Evolutionary conservation across 2,113 vertebrate genomes (phyloP).

Genomic region (Anoplopoma fimbria): DNA sequence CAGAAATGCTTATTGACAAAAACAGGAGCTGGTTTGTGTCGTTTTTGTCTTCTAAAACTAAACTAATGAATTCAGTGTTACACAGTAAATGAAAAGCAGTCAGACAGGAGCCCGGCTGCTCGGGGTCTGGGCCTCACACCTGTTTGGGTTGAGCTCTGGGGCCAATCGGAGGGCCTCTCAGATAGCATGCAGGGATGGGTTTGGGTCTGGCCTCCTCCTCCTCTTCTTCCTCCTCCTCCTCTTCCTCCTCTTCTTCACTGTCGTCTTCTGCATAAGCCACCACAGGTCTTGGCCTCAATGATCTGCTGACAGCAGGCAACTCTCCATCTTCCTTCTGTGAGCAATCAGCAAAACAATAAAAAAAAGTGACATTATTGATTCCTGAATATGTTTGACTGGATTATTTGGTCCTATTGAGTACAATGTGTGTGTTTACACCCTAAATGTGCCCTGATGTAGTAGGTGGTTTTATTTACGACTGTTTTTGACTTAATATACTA

Average conservation of each 20-base stretch:
- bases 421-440: too few relatives aligned
- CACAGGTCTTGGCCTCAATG: conserved; percentile 40
- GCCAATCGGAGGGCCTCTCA: conserved; percentile 62
- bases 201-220: conserved; percentile 50
- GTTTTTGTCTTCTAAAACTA: neutral
- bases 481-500: too few relatives aligned
- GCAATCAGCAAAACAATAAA: neutral
- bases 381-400: neutral
- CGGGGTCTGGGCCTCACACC: conserved; percentile 50
- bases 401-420: too few relatives aligned
- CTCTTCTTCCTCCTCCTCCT: conserved; percentile 59
- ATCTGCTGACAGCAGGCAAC: conserved; percentile 23
- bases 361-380: too few relatives aligned
- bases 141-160: conserved; percentile 47
- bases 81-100: neutral
- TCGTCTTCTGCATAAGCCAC: conserved; percentile 36
- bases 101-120: neutral
- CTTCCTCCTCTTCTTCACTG: conserved; percentile 41
- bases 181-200: conserved; percentile 41
- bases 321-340: conserved; percentile 10
- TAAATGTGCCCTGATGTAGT: too few relatives aligned
- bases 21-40: neutral
- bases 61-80: neutral
- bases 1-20: too few relatives aligned
- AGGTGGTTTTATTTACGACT: too few relatives aligned